phyloP scores from a whole-genome alignment of 2,888 invertebrate genomes.

The Rhaphigaster nebulosa region DNA sequence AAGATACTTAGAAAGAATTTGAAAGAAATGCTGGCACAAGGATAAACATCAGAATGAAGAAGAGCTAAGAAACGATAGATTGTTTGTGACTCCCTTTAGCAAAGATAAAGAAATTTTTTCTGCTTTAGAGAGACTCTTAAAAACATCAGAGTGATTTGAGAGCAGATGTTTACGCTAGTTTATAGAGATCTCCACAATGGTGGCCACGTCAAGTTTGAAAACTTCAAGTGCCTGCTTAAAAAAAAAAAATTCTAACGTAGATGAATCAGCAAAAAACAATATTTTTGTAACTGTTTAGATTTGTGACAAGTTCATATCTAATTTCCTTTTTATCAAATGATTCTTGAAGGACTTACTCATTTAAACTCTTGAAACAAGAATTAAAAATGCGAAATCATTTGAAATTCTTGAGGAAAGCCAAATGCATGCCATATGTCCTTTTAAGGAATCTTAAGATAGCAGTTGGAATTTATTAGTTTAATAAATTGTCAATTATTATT shows the following conservation, averaged over 20 bases:
- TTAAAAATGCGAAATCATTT: neutral
- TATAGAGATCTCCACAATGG: slow-evolving; percentile 29
- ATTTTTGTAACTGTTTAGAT: slow-evolving; percentile 2
- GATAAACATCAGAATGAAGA: slow-evolving; percentile 70
- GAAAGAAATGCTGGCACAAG: slow-evolving; percentile 68
- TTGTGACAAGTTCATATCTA: neutral
- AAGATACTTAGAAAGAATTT: slow-evolving; percentile 82
- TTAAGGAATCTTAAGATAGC: neutral
- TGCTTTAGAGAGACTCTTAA: slow-evolving; percentile 45
- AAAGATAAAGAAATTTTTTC: slow-evolving; percentile 30
- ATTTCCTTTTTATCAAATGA: neutral
- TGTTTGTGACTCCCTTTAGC: slow-evolving; percentile 49
- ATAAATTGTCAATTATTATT: slow-evolving; percentile 7
- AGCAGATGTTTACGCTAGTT: slow-evolving; percentile 43
- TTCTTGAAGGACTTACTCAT: neutral
- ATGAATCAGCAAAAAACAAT: neutral
- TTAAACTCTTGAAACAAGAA: neutral
- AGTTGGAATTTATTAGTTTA: neutral
- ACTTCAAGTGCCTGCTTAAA: slow-evolving; percentile 33
- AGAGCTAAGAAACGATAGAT: neutral
- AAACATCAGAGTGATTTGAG: slow-evolving; percentile 34
- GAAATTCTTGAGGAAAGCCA: neutral
- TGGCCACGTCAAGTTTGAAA: slow-evolving; percentile 33
- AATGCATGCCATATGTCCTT: neutral
- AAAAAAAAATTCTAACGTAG: slow-evolving; percentile 29